phyloP scores from a whole-genome alignment of 2,113 vertebrate species.

The Rhipidura dahli region DNA sequence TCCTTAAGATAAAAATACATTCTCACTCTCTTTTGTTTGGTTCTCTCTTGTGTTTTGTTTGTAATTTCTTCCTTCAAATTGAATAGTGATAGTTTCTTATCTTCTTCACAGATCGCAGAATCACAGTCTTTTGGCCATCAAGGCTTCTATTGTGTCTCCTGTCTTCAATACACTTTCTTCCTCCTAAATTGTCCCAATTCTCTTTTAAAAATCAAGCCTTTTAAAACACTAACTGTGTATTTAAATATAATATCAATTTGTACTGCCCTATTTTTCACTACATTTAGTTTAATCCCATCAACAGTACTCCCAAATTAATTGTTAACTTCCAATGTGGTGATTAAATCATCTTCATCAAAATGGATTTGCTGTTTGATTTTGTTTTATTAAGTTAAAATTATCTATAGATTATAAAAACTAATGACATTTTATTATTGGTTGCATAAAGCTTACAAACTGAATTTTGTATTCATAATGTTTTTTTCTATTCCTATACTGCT shows the following conservation, averaged over 20 bases:
- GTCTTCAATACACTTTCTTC: background rate
- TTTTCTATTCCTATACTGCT: background rate
- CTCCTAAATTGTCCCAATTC: background rate
- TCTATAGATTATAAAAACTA: background rate
- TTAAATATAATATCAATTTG: background rate
- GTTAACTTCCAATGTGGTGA: background rate
- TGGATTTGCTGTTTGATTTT: background rate
- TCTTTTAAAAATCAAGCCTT: background rate
- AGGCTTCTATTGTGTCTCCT: background rate
- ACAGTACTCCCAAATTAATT: background rate
- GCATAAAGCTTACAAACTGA: background rate
- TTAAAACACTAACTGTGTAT: background rate
- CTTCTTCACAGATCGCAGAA: background rate
- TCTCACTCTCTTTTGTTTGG: background rate
- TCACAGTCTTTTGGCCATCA: background rate
- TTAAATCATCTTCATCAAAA: background rate
- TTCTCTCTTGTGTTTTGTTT: background rate
- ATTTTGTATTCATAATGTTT: background rate
- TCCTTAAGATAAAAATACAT: background rate
- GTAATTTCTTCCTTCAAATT: background rate
- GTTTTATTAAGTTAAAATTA: background rate
- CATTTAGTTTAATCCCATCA: background rate
- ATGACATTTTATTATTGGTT: background rate
- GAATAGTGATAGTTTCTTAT: background rate
- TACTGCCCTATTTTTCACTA: background rate